Percentiles rank a stretch among this genome's conserved stretches.
Evolutionary conservation across 1,140 invertebrate species (phyloP).

Genomic region (Anoplophora glabripennis): DNA sequence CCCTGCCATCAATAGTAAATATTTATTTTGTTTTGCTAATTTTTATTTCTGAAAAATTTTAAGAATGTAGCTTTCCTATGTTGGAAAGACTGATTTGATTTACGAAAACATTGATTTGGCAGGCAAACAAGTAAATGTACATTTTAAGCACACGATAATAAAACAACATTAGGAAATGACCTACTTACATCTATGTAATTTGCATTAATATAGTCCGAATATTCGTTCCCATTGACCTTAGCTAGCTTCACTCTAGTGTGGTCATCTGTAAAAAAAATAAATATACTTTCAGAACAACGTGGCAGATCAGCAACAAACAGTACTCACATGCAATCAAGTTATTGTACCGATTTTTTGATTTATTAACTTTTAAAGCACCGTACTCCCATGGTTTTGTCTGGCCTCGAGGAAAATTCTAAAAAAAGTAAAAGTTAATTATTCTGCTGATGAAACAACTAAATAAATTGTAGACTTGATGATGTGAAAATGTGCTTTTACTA

Average conservation of each 20-base stretch:
- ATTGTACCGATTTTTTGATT: constrained; percentile 74
- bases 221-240: constrained; percentile 50
- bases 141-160: too few relatives aligned
- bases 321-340: constrained; percentile 73
- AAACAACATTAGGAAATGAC: too few relatives aligned
- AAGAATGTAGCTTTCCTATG: too few relatives aligned
- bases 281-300: background rate
- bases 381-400: constrained; percentile 27
- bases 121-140: too few relatives aligned
- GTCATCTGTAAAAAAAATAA: constrained; percentile 58
- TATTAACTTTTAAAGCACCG: constrained; percentile 50
- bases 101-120: too few relatives aligned
- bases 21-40: too few relatives aligned
- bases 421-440: constrained; percentile 4
- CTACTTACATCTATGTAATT: constrained; percentile 35
- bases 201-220: constrained; percentile 42
- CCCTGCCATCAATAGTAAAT: too few relatives aligned
- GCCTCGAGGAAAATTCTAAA: constrained; percentile 37
- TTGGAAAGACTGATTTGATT: too few relatives aligned
- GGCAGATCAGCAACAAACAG: background rate
- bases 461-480: too few relatives aligned
- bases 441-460: too few relatives aligned
- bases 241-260: constrained; percentile 69
- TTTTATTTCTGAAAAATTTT: too few relatives aligned
- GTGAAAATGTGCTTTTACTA: too few relatives aligned